Conservation (phyloP, 2,113 vertebrate species). For the Excalfactoria chinensis region DNA sequence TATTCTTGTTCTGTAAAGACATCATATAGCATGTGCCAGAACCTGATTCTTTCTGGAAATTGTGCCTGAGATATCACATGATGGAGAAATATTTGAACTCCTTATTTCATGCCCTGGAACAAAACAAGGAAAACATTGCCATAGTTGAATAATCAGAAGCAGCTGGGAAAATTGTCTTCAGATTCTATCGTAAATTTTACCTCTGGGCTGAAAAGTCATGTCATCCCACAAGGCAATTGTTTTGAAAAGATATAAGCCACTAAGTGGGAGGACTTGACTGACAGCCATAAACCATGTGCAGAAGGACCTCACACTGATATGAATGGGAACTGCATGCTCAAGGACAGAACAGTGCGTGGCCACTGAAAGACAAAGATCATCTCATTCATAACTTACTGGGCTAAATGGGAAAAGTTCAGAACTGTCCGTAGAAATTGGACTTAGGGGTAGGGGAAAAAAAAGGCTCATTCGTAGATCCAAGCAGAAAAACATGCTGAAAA, state of each 20-base stretch:
- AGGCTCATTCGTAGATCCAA: neutral
- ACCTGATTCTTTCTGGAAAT: neutral
- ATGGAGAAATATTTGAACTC: neutral
- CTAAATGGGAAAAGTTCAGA: neutral
- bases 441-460: neutral
- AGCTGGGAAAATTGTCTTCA: neutral
- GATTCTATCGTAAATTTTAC: neutral
- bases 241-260: constrained; percentile 15
- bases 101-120: neutral
- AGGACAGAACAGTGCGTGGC: neutral
- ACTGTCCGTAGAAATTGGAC: neutral
- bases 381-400: neutral
- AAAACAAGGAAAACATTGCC: neutral
- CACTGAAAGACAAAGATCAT: neutral
- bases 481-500: neutral
- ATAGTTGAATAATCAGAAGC: constrained; percentile 6
- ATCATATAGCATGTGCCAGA: neutral
- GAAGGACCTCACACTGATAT: neutral
- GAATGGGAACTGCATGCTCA: neutral
- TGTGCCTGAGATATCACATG: neutral
- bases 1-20: neutral
- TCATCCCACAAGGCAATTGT: neutral
- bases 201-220: neutral
- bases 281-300: neutral
- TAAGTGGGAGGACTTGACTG: neutral